Conservation (phyloP, 2,797 vertebrate genomes). For the Carapus acus region DNA sequence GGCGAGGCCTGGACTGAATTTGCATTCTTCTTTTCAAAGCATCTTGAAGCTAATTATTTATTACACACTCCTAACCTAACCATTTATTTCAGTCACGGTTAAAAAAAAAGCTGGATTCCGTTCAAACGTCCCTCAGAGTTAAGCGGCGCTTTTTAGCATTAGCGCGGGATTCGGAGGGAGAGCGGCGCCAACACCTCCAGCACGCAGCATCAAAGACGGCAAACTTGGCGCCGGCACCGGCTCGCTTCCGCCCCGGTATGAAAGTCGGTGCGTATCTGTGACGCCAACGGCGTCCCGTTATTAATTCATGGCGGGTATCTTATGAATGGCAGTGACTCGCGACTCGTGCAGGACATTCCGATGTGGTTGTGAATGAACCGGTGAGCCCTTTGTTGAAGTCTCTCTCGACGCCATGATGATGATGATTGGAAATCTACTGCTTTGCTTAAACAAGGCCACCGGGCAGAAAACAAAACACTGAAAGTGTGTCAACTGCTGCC, state of each 20-base stretch:
- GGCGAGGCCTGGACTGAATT: no score
- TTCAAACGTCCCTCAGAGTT: constrained; percentile 34
- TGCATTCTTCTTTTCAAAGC: constrained; percentile 14
- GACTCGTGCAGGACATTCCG: constrained; percentile 55
- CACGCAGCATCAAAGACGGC: constrained; percentile 62
- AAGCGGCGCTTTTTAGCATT: constrained; percentile 35
- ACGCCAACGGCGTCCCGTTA: neutral
- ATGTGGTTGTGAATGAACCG: constrained; percentile 64
- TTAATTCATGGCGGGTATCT: neutral
- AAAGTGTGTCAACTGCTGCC: constrained; percentile 67
- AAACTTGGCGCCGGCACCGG: constrained; percentile 42
- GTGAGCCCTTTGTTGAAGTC: constrained; percentile 49
- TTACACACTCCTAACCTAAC: constrained; percentile 5
- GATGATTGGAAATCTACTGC: constrained; percentile 63
- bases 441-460: constrained; percentile 46
- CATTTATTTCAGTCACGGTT: constrained; percentile 7
- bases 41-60: constrained; percentile 20
- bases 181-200: constrained; percentile 60
- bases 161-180: constrained; percentile 43
- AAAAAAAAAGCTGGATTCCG: constrained; percentile 10
- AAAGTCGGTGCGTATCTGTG: constrained; percentile 9
- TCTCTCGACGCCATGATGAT: constrained; percentile 45
- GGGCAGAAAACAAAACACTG: constrained; percentile 58
- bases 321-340: constrained; percentile 46
- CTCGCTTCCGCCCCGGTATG: constrained; percentile 11